Evolutionary conservation across 2,888 invertebrate genomes (phyloP), one percentile per base, ranked within the genome.

Genomic region (Sussaba pulchella): DNA sequence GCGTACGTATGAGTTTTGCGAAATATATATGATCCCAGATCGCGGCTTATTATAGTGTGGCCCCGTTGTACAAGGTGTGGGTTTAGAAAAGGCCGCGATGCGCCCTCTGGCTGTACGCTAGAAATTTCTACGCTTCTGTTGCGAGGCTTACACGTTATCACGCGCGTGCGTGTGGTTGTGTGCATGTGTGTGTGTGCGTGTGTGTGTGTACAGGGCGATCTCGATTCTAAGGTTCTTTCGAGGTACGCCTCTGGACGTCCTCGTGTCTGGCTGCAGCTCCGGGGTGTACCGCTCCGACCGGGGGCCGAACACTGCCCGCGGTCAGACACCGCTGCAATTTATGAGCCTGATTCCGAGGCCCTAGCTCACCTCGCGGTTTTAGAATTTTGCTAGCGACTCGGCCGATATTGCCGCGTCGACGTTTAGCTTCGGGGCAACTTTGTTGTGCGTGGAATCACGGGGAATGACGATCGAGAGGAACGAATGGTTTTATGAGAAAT

Each of bases 1-100:
- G 69, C 52, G 50, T 67, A 74, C 41, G 83, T 41, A 63, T 12
- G 77, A 43, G 57, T 64, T 80, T 69, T 73, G 85, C 81, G 85
- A 86, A 86, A 90, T 90, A 89, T 79, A 76, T 88, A 90, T 86
- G 89, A 85, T 90, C 89, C 89, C 88, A 87, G 89, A 90, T 90
- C 90, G 88, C 88, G 85, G 90, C 89, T 91, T 91, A 91, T 91
- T 91, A 91, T 89, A 90, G 90, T 88, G 90, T 87, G 31, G n/a
- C n/a, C 88, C 87, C 87, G 88, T 88, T 88, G 67, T 31, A 76
- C 76, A 80, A 80, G 71, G 71, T 88, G 87, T 88, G 87, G 85
- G 85, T 87, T 90, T 88, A 87, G 88, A 88, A 87, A 85, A 86
- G 86, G 4, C 87, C 85, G 84, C 87, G 82, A 84, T 82, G 87